These are phyloP conservation scores for Aphelocoma coerulescens DNA, from an alignment of 2,113 vertebrate genomes.

Conservation along the genomic window DNA sequence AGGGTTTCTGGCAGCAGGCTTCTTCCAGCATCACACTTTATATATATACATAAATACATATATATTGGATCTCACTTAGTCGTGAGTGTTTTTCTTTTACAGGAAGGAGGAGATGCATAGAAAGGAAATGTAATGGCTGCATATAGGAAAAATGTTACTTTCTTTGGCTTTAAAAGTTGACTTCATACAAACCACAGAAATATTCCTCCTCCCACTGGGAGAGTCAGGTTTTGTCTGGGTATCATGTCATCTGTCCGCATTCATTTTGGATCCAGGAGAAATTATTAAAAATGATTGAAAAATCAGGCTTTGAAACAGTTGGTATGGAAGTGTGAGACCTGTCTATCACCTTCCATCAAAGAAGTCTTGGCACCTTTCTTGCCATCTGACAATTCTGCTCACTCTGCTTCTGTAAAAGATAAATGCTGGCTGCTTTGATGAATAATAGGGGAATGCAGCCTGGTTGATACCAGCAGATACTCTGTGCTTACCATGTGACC, in stretches of 20 bases:
- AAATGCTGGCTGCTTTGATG: background rate
- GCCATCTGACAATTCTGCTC: conserved; percentile 2
- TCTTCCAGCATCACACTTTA: conserved; percentile 35
- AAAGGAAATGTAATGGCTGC: conserved; percentile 60
- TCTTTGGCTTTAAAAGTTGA: conserved; percentile 61
- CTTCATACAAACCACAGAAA: conserved; percentile 41
- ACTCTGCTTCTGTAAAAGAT: background rate
- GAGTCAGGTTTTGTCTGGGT: conserved; percentile 59
- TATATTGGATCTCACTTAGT: conserved; percentile 45
- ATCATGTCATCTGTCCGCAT: conserved; percentile 60
- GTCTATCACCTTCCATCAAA: conserved; percentile 45
- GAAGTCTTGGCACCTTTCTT: conserved; percentile 1
- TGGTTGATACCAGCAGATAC: background rate
- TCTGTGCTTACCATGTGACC: background rate
- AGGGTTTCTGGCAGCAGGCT: conserved; percentile 53
- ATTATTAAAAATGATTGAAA: conserved; percentile 63
- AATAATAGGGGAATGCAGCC: background rate
- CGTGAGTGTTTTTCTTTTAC: conserved; percentile 17
- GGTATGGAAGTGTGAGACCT: conserved; percentile 39
- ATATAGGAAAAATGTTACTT: conserved; percentile 59
- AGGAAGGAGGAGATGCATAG: conserved; percentile 47
- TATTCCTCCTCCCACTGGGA: conserved; percentile 47
- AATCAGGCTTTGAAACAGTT: conserved; percentile 52
- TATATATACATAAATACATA: conserved; percentile 33
- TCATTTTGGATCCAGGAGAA: conserved; percentile 45